Conservation (phyloP, 1,140 invertebrate genomes). For the Polypedilum vanderplanki region DNA sequence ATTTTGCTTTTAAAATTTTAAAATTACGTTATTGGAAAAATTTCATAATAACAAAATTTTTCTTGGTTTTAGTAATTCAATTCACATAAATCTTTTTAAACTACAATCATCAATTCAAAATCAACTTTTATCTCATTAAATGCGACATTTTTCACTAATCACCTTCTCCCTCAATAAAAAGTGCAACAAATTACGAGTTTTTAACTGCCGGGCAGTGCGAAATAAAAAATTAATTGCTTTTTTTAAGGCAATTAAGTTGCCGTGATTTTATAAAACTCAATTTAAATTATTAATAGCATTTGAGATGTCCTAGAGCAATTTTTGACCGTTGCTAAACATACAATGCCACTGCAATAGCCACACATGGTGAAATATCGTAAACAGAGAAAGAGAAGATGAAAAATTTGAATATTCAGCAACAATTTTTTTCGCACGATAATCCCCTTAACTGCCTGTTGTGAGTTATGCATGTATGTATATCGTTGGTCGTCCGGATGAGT, state of each 20-base stretch:
- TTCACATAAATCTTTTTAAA: too few species aligned
- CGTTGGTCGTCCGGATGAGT: constrained; percentile 3
- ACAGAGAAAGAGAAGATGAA: neutral
- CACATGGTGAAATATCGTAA: neutral
- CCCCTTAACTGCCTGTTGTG: neutral
- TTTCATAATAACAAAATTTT: too few species aligned
- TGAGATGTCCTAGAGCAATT: neutral
- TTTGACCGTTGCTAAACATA: neutral
- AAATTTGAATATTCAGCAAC: constrained; percentile 19
- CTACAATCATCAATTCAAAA: neutral
- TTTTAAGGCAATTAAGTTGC: neutral
- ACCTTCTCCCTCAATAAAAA: neutral
- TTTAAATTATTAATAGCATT: constrained; percentile 20
- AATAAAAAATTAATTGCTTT: constrained; percentile 11
- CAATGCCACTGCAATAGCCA: neutral
- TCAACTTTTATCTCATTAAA: neutral
- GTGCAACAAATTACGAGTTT: too few species aligned
- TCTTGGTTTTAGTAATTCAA: too few species aligned
- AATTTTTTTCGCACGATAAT: constrained; percentile 16
- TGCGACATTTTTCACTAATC: neutral
- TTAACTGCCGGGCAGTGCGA: too few species aligned
- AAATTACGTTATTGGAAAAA: too few species aligned
- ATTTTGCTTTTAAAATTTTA: too few species aligned
- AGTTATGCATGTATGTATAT: neutral
- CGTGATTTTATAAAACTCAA: constrained; percentile 3